Conservation (phyloP, 2,797 vertebrate genomes). For the Coccyzus lansbergi region DNA sequence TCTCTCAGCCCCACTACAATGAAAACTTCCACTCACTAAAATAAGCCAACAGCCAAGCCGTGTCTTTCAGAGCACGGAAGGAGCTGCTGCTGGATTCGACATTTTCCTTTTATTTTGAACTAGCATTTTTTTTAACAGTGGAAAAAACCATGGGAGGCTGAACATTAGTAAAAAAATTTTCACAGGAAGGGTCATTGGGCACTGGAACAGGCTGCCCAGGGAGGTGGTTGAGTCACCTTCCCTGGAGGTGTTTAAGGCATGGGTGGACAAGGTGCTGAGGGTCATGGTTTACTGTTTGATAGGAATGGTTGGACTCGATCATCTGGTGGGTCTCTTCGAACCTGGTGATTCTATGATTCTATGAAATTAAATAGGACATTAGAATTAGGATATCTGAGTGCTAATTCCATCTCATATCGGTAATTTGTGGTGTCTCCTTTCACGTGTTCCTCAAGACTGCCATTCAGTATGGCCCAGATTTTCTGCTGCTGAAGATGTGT, state of each 20-base stretch:
- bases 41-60: not conserved
- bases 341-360: too few relatives aligned
- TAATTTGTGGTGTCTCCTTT: not conserved
- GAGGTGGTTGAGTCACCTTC: too few relatives aligned
- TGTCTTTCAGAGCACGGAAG: not conserved
- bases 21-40: not conserved
- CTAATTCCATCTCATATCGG: not conserved
- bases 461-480: not conserved
- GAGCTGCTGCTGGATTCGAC: not conserved
- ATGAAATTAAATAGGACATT: too few relatives aligned
- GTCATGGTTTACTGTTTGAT: too few relatives aligned
- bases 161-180: too few relatives aligned
- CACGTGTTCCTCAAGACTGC: accelerated
- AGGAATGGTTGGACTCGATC: too few relatives aligned
- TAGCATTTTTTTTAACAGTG: not conserved
- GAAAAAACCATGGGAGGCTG: too few relatives aligned
- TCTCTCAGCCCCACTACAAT: not conserved
- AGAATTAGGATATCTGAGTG: not conserved
- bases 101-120: not conserved
- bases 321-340: too few relatives aligned
- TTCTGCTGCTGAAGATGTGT: not conserved
- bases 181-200: too few relatives aligned
- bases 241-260: too few relatives aligned
- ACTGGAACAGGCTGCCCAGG: too few relatives aligned
- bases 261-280: too few relatives aligned